phyloP scores from a whole-genome alignment of 2,797 vertebrate species.

The Megaceryle alcyon region DNA sequence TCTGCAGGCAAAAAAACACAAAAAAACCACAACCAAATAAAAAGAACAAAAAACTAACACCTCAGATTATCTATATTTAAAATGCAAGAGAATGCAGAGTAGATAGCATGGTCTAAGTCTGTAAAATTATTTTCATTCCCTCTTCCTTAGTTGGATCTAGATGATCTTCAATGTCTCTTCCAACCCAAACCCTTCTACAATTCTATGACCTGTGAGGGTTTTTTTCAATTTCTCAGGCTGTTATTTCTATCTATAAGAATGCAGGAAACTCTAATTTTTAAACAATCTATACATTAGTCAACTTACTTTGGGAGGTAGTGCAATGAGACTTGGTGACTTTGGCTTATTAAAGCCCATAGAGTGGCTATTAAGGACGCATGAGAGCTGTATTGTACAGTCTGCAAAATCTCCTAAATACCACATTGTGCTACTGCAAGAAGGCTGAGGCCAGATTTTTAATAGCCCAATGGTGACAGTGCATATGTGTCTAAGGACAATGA shows the following conservation, averaged over 20 bases:
- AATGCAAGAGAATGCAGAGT: background rate
- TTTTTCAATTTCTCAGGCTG: background rate
- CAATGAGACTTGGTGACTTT: constrained; percentile 4
- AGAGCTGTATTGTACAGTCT: background rate
- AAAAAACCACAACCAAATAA: no score
- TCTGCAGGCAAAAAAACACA: background rate
- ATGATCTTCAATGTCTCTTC: background rate
- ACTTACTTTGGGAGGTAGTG: background rate
- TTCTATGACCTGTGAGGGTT: background rate
- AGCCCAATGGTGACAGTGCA: constrained; percentile 61
- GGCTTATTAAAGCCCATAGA: background rate
- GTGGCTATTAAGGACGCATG: background rate
- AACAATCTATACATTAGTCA: background rate
- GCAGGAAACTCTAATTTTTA: background rate
- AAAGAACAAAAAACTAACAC: no score
- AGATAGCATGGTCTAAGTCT: background rate
- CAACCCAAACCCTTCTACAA: background rate
- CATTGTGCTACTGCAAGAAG: constrained; percentile 33
- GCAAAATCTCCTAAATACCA: constrained; percentile 48
- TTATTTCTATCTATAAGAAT: background rate
- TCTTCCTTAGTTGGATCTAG: background rate
- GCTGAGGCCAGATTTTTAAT: constrained; percentile 71
- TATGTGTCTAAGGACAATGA: constrained; percentile 73
- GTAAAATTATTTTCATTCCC: background rate
- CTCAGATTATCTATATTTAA: background rate